These are phyloP conservation scores for Platynereis dumerilii DNA, from an alignment of 2,888 invertebrate genomes.

Conservation along the genomic window DNA sequence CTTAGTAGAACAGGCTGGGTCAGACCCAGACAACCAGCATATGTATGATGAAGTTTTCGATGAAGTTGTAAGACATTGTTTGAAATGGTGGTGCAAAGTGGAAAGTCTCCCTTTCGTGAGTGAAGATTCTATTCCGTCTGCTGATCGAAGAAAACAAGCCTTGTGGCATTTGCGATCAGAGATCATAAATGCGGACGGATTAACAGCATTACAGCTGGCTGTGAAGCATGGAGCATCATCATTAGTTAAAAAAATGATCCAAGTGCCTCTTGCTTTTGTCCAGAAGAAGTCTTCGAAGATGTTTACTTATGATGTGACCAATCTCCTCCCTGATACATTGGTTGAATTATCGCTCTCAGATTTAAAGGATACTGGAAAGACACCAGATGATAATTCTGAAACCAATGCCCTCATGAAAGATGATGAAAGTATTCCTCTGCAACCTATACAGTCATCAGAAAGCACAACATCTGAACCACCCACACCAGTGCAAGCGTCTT, in stretches of 20 bases:
- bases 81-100: constrained; percentile 46
- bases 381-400: no score
- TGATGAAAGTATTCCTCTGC: no score
- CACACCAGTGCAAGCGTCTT: neutral
- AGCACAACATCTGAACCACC: no score
- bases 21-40: constrained; percentile 28
- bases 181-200: constrained; percentile 42
- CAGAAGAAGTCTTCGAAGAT: neutral
- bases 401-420: no score
- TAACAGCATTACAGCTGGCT: constrained; percentile 47
- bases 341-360: no score
- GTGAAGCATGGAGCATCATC: constrained; percentile 44
- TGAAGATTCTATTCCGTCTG: constrained; percentile 33
- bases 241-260: constrained; percentile 43
- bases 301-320: neutral
- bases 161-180: constrained; percentile 27
- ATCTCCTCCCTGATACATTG: neutral
- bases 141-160: constrained; percentile 26
- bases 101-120: constrained; percentile 38
- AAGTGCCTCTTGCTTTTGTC: constrained; percentile 34
- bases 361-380: no score
- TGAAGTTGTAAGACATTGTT: constrained; percentile 37
- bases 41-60: constrained; percentile 42
- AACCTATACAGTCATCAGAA: no score
- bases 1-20: constrained; percentile 38